Conservation (phyloP, 2,797 vertebrate genomes). For the Nannoperca australis region DNA sequence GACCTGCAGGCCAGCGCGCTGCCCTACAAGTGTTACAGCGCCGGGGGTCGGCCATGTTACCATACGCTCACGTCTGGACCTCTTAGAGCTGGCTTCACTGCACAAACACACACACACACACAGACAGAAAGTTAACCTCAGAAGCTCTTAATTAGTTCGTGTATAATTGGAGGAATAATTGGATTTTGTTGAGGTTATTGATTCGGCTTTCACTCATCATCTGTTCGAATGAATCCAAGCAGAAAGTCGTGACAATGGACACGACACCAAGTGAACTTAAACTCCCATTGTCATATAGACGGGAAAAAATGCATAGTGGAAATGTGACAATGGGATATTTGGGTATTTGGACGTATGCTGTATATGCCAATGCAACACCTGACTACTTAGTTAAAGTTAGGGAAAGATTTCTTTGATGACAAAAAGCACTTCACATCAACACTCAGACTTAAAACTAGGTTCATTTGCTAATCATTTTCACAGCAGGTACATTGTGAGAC, state of each 20-base stretch:
- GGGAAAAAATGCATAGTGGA: background rate
- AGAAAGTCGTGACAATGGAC: slow-evolving; percentile 9
- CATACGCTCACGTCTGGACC: slow-evolving; percentile 72
- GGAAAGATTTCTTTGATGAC: background rate
- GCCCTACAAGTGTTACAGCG: slow-evolving; percentile 75
- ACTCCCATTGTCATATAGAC: background rate
- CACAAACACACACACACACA: slow-evolving; percentile 50
- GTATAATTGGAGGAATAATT: slow-evolving; percentile 46
- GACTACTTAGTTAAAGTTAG: background rate
- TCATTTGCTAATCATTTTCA: too few relatives aligned
- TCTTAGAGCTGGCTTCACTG: slow-evolving; percentile 61
- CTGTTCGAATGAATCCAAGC: slow-evolving; percentile 35
- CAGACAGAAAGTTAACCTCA: background rate
- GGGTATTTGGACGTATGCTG: background rate
- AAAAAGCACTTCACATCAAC: too few relatives aligned
- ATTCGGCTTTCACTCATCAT: slow-evolving; percentile 58
- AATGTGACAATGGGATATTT: background rate
- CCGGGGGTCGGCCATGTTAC: slow-evolving; percentile 59
- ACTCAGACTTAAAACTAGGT: too few relatives aligned
- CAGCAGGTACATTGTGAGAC: too few relatives aligned
- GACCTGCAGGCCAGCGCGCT: slow-evolving; percentile 63
- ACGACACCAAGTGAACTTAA: background rate
- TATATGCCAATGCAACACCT: too few relatives aligned
- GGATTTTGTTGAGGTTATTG: slow-evolving; percentile 36
- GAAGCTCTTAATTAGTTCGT: slow-evolving; percentile 29